Base-by-base conservation (phyloP, 2,888 invertebrate genomes). In the Thyatira batis region DNA sequence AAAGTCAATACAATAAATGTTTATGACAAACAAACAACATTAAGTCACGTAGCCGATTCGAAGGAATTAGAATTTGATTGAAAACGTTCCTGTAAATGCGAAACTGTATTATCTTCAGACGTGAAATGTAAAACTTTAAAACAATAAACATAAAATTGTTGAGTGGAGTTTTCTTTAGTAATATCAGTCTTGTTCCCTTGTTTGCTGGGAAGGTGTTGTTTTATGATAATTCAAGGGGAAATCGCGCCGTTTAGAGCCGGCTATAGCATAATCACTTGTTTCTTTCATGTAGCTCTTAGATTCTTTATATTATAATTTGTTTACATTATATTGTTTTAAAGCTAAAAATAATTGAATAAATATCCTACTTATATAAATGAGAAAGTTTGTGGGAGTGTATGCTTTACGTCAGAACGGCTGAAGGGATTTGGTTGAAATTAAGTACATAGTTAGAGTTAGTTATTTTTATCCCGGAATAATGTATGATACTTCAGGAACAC, bases 81-180 rank as follows among this genome's bases (percentile, higher is more conserved):
- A 48, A 48, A 27, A 13, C 39, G 8, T 39, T 39, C n/a, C 6
- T 17, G 39, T 27, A 48, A 48, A 27, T 28, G 25, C 9, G 11
- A 11, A 17, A 27, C 27, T 20, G 48, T 20, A 27, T 48, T 28
- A 13, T 20, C 48, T 17, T n/a, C 48, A 3, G 17, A 48, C 20
- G 25, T 17, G 9, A 23, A 48, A 10, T 25, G 17, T 10, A 25
- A 48, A 27, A 48, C 25, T 48, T 43, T 48, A 48, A 48, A 48
- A 48, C 48, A 48, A 48, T 48, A 48, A 48, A 27, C 27, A 27
- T 48, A 27, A 48, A 48, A 27, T 48, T 8, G 48, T 27, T 27
- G 27, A 48, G 13, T 3, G 48, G 20, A 48, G 28, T 27, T 27
- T 27, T 27, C 48, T 48, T 25, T 17, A 10, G 27, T 2, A 17